A percentile compares a stretch with the other conserved stretches of the same genome.
Evolutionary conservation across 2,113 vertebrate species (phyloP).

Genomic region (Lagopus muta): DNA sequence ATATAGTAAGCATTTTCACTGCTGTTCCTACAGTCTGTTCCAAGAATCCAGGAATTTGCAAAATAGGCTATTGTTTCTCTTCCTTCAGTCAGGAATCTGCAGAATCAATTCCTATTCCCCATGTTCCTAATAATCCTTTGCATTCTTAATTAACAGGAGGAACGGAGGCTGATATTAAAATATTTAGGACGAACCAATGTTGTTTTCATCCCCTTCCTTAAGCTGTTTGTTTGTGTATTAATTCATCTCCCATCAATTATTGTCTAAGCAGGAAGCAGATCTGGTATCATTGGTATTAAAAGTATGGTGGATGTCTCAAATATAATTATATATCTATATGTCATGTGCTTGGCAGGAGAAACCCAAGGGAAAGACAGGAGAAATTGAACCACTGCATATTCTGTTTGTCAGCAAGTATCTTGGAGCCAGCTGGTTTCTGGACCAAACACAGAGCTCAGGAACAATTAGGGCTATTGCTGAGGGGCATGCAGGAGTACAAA

Average conservation of each 20-base stretch:
- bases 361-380: background rate
- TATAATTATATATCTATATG: background rate
- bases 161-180: constrained; percentile 29
- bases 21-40: constrained; percentile 25
- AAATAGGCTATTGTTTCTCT: constrained; percentile 20
- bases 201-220: background rate
- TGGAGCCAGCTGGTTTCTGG: background rate
- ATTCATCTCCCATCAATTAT: background rate
- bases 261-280: background rate
- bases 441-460: background rate
- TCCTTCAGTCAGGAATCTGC: constrained; percentile 23
- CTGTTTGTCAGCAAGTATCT: background rate
- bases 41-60: constrained; percentile 55
- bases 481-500: background rate
- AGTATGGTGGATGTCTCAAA: background rate
- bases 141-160: constrained; percentile 23
- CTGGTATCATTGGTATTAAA: background rate
- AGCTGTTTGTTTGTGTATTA: constrained; percentile 2
- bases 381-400: background rate
- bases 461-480: background rate
- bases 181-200: constrained; percentile 17
- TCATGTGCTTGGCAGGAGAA: background rate
- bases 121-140: constrained; percentile 26
- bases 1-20: constrained; percentile 50
- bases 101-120: constrained; percentile 53